Evolutionary conservation across 2,888 invertebrate genomes (phyloP), one percentile per base, ranked within the genome.

Genomic region (Zygogramma bicolorata): DNA sequence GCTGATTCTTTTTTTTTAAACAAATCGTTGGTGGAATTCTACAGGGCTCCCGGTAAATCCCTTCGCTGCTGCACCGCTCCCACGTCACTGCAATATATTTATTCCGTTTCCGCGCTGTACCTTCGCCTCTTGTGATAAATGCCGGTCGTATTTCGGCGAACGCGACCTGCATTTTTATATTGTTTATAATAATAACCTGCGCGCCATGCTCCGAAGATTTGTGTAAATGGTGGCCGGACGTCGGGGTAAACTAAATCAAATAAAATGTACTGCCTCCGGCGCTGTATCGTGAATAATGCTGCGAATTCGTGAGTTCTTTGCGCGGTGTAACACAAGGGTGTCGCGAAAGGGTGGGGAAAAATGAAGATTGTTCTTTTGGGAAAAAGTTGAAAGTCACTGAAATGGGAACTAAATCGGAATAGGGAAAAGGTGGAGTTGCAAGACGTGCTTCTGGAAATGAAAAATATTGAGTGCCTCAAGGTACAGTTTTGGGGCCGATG

Each of bases 111-210:
- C 71, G 68, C 62, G 65, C 53, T 53, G 60, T 59, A 49, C 38
- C 59, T 29, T 38, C 53, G 38, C 60, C 40, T 40, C 57, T 72
- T 67, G 68, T 70, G 68, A 70, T 59, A 70, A 73, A 70, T 70
- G 63, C 70, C 66, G 59, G 73, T 53, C 62, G 67, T 73, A 73
- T 73, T 70, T 73, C 69, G 69, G 69, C 10, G 61, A 63, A 69
- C 66, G 65, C 42, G 70, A 63, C 70, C 73, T 67, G 74, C 74
- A 70, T 68, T 70, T 74, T 74, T 73, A 70, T 73, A 70, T 73
- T 73, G 73, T 74, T 74, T 70, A 74, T 70, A 74, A 74, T 70
- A 74, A 73, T 73, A 73, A 73, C 18, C n/a, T 40, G 59, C 42
- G 60, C 66, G 68, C 72, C 46, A 31, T 61, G 72, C 68, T 72